A percentile compares a stretch with the other conserved stretches of the same genome.
These are phyloP conservation scores for Agrilus biguttatus DNA, from an alignment of 2,888 invertebrate species.

Conservation along the genomic window DNA sequence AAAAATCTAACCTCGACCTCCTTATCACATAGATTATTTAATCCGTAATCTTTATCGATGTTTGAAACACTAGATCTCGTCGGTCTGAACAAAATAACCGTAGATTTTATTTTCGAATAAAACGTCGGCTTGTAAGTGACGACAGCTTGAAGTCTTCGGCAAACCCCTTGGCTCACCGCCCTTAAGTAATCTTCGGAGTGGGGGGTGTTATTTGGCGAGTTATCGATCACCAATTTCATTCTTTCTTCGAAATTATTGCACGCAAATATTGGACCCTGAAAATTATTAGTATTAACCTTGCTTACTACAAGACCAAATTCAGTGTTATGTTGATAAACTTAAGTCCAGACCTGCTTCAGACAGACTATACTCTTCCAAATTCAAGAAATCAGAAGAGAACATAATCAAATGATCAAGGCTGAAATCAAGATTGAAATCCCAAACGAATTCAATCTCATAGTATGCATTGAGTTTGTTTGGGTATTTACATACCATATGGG, in stretches of 20 bases:
- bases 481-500: too few relatives aligned
- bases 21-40: constrained; percentile 42
- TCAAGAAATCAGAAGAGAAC: too few relatives aligned
- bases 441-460: too few relatives aligned
- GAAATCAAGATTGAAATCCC: too few relatives aligned
- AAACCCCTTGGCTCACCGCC: constrained; percentile 30
- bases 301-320: too few relatives aligned
- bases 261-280: constrained; percentile 32
- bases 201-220: constrained; percentile 25
- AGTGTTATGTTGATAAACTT: too few relatives aligned
- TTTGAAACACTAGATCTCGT: constrained; percentile 39
- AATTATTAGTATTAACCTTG: constrained; percentile 13
- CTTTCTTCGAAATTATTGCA: constrained; percentile 43
- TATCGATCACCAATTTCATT: constrained; percentile 35
- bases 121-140: constrained; percentile 31
- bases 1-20: constrained; percentile 44
- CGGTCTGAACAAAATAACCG: constrained; percentile 48
- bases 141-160: constrained; percentile 40
- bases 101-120: constrained; percentile 31
- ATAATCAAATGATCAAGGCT: too few relatives aligned
- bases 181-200: constrained; percentile 31
- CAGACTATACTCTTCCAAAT: too few relatives aligned
- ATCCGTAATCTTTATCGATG: constrained; percentile 48
- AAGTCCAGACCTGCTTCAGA: too few relatives aligned
- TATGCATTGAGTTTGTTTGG: too few relatives aligned